Base-by-base conservation (phyloP, 2,888 invertebrate species). In the Latheticus oryzae region DNA sequence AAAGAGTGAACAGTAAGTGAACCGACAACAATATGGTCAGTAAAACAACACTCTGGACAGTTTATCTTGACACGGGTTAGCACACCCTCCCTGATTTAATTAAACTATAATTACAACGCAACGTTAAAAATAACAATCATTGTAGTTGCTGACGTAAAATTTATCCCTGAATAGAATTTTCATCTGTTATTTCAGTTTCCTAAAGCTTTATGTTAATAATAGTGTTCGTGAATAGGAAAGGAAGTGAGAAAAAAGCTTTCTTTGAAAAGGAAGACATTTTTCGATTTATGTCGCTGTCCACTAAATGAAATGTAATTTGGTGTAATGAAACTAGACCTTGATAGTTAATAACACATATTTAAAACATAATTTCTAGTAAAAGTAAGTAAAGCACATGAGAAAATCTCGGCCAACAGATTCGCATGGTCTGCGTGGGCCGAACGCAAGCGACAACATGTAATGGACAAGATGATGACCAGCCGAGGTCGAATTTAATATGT, bases 331-430 rank as follows among this genome's bases (percentile, higher is more conserved):
- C 62, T 61, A 70, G 69, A 67, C 66, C 69, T 68, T 68, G 65
- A 60, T 56, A 53, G 61, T 57, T 73, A 73, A 74, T 73, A 72
- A 73, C 72, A 73, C 70, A 67, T 61, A 71, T 73, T 73, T 72
- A 72, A 67, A 69, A 69, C 54, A 65, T 69, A 73, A 73, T 73
- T 73, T 69, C 54, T 53, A 70, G 68, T 67, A 66, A 68, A 72
- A 72, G 73, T 72, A 71, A 69, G 69, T 72, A 70, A 72, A 70
- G 69, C 70, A 75, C 77, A 76, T 78, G 77, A 76, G 77, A 78
- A 78, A 73, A 73, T 72, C 72, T 72, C 69, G 71, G 70, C 67
- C 71, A 72, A 66, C 67, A 69, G 75, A 76, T 76, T 78, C 77
- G 76, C 77, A 78, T 78, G 75, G 74, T 60, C 71, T 72, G 74